phyloP scores from a whole-genome alignment of 2,888 invertebrate genomes.

The Drosophila macrospina region DNA sequence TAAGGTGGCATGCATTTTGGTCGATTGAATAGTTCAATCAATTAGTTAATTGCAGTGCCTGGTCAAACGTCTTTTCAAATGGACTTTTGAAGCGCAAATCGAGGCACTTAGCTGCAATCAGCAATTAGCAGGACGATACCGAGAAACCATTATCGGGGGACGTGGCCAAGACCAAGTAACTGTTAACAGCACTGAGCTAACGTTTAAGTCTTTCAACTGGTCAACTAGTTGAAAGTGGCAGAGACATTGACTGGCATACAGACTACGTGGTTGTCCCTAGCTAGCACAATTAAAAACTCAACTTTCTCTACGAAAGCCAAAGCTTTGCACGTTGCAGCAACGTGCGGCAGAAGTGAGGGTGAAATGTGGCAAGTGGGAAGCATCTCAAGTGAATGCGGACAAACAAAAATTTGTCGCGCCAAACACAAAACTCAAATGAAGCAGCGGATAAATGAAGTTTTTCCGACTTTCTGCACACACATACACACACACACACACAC shows the following conservation, averaged over 20 bases:
- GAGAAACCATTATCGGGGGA: slow-evolving; percentile 37
- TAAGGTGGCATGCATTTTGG: slow-evolving; percentile 52
- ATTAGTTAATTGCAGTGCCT: slow-evolving; percentile 73
- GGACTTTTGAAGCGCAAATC: slow-evolving; percentile 64
- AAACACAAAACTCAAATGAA: slow-evolving; percentile 63
- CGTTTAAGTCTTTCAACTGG: slow-evolving; percentile 26
- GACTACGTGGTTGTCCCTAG: slow-evolving; percentile 7
- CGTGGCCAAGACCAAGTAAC: slow-evolving; percentile 48
- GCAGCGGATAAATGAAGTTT: slow-evolving; percentile 74
- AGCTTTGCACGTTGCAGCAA: slow-evolving; percentile 12
- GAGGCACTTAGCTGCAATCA: slow-evolving; percentile 73
- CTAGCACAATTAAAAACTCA: slow-evolving; percentile 51
- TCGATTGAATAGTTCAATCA: slow-evolving; percentile 79
- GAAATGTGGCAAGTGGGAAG: slow-evolving; percentile 6
- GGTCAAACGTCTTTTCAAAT: slow-evolving; percentile 46
- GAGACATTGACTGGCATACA: neutral
- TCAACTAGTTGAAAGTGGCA: neutral
- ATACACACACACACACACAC: too few species aligned
- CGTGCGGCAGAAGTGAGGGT: slow-evolving; percentile 3
- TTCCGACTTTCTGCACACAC: slow-evolving; percentile 46
- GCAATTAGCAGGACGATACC: slow-evolving; percentile 62
- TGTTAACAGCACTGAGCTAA: slow-evolving; percentile 50
- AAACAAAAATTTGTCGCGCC: slow-evolving; percentile 61
- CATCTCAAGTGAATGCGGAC: slow-evolving; percentile 22
- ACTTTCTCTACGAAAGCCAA: slow-evolving; percentile 29